Conservation (phyloP, 2,797 vertebrate genomes). For the Columba guinea region DNA sequence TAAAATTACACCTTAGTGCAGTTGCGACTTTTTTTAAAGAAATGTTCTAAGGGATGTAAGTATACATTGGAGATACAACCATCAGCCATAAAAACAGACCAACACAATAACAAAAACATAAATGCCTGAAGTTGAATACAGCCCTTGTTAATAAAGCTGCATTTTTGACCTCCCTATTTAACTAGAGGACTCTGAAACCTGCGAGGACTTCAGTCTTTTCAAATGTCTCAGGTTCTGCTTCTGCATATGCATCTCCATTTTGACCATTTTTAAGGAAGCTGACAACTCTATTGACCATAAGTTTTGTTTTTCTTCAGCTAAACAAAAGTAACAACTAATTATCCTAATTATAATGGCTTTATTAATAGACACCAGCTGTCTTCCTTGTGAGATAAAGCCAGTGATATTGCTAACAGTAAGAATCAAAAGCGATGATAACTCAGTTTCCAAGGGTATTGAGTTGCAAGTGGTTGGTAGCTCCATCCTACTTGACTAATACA, state of each 20-base stretch:
- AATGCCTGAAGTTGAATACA: neutral
- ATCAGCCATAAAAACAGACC: neutral
- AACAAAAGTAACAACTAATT: neutral
- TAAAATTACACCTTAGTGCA: neutral
- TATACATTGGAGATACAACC: neutral
- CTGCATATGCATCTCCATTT: neutral
- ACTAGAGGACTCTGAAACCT: neutral
- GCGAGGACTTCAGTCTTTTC: neutral
- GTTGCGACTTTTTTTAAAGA: neutral
- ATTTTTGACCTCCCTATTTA: neutral
- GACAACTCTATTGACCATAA: neutral
- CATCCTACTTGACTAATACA: neutral
- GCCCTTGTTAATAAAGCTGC: neutral
- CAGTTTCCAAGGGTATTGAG: neutral
- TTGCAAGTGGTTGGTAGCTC: neutral
- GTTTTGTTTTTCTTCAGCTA: neutral
- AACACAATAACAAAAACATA: neutral
- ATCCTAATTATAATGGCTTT: neutral
- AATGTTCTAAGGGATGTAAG: neutral
- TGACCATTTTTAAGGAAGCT: neutral
- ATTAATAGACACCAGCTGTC: neutral
- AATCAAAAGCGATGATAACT: conserved; percentile 34
- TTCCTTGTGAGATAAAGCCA: neutral
- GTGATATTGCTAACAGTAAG: neutral
- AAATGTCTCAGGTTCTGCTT: neutral